Percentiles rank a stretch among this genome's conserved stretches.
Evolutionary conservation across 2,888 invertebrate species (phyloP).

Genomic region (Cynaeus angustus): DNA sequence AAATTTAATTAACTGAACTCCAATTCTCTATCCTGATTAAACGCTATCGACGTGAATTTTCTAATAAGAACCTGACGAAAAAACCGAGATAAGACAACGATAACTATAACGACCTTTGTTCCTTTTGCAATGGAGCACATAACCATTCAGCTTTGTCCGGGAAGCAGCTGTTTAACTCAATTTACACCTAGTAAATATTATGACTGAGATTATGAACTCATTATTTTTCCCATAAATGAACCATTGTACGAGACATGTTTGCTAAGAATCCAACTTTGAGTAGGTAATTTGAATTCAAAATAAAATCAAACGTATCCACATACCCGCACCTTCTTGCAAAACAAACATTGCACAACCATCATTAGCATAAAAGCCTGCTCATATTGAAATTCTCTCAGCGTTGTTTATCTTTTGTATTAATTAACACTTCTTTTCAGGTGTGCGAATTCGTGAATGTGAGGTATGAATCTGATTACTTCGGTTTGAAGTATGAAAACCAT

Average conservation of each 20-base stretch:
- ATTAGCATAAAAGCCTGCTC: neutral
- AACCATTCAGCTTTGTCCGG: neutral
- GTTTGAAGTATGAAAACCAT: conserved; percentile 78
- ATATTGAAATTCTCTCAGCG: neutral
- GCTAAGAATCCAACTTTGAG: neutral
- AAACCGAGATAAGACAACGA: no score
- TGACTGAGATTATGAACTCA: no score
- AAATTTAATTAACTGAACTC: neutral
- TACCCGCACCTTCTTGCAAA: no score
- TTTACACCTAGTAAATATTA: neutral
- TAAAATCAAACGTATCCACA: neutral
- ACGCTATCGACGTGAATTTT: no score
- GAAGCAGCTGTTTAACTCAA: conserved; percentile 3
- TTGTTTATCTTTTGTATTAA: no score
- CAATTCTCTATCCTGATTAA: neutral
- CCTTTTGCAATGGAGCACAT: no score
- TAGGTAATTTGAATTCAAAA: conserved; percentile 5
- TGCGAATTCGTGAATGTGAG: conserved; percentile 88
- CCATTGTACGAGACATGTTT: no score
- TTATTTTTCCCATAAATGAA: no score
- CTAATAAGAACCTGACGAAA: no score
- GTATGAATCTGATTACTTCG: conserved; percentile 92
- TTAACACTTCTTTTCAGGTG: conserved; percentile 75
- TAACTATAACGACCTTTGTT: no score
- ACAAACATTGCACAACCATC: neutral